These are phyloP conservation scores for Rhabdophis nuchalis DNA, from an alignment of 2,797 vertebrate species.

Conservation along the genomic window DNA sequence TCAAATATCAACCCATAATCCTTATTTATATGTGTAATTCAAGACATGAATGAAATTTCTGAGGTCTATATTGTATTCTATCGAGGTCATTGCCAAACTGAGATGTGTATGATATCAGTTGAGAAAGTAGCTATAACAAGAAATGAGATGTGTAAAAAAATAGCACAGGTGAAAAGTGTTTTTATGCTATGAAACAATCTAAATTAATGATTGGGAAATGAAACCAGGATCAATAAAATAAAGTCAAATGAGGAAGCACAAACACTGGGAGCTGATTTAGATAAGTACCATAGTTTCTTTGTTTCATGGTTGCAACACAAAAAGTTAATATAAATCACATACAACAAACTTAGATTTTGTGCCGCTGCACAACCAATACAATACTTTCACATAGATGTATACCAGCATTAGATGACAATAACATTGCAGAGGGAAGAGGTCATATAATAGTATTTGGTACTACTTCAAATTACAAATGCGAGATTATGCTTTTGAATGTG, in stretches of 20 bases:
- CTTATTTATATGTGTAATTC: neutral
- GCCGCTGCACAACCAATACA: neutral
- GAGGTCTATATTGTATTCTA: neutral
- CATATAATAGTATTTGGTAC: neutral
- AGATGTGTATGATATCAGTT: neutral
- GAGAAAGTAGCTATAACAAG: neutral
- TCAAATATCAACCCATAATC: neutral
- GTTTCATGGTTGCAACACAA: neutral
- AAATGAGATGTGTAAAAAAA: neutral
- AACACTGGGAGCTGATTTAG: neutral
- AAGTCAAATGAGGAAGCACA: neutral
- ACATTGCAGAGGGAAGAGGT: neutral
- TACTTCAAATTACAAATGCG: neutral
- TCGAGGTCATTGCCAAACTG: neutral
- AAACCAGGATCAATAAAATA: neutral
- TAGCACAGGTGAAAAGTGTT: neutral
- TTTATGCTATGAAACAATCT: neutral
- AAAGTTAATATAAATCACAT: neutral
- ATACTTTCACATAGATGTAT: neutral
- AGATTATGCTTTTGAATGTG: neutral
- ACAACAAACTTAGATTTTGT: neutral
- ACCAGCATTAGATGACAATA: neutral
- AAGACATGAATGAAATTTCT: neutral
- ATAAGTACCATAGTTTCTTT: no score
- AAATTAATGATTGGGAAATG: neutral